phyloP scores from a whole-genome alignment of 2,888 invertebrate genomes.

The Rhopalosiphum nymphaeae region DNA sequence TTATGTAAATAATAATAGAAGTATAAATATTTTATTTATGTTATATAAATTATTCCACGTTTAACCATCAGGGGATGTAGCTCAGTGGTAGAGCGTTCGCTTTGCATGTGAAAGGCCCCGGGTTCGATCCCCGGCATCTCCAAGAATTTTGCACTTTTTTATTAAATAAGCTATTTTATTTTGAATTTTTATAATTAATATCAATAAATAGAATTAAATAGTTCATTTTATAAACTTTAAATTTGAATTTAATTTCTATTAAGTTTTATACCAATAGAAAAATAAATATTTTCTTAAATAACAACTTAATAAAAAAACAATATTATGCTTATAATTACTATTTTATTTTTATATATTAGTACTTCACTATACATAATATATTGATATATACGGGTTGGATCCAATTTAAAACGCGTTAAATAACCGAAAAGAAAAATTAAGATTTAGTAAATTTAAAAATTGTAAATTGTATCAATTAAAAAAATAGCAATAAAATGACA shows the following conservation, averaged over 20 bases:
- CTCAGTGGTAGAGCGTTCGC: slow-evolving; percentile 99
- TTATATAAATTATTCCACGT: rapidly evolving
- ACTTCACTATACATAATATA: too few relatives aligned
- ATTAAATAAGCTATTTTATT: too few relatives aligned
- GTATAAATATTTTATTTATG: not conserved
- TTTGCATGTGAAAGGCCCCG: slow-evolving; percentile 99
- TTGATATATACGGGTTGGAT: not conserved
- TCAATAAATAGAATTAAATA: too few relatives aligned
- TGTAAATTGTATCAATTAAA: not conserved
- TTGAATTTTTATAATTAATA: too few relatives aligned
- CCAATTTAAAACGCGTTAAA: not conserved
- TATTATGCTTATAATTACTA: too few relatives aligned
- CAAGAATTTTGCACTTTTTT: slow-evolving; percentile 70
- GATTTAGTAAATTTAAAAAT: not conserved
- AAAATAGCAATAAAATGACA: not conserved
- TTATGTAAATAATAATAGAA: not conserved
- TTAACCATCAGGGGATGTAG: slow-evolving; percentile 81
- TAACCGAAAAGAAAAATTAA: not conserved
- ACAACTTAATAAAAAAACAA: not conserved
- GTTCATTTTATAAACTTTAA: not conserved
- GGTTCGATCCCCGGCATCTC: slow-evolving; percentile 98
- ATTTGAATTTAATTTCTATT: not conserved
- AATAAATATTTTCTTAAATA: not conserved
- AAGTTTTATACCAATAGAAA: too few relatives aligned
- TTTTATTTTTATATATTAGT: too few relatives aligned